Conservation (phyloP, 2,113 vertebrate species). For the Rhadina sibilatrix region DNA sequence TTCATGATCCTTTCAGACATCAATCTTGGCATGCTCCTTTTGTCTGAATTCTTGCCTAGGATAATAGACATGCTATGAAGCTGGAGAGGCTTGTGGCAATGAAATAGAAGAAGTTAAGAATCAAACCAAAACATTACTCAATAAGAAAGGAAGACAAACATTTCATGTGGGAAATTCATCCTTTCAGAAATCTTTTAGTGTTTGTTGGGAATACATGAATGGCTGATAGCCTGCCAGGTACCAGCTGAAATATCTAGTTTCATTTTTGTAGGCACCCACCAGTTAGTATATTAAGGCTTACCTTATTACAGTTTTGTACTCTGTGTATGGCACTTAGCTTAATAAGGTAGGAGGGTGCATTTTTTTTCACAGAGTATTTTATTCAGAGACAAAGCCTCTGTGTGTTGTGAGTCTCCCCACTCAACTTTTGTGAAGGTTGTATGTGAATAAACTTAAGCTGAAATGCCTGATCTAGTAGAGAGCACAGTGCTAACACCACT, state of each 20-base stretch:
- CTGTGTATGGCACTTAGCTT: neutral
- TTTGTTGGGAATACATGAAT: neutral
- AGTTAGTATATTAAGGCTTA: neutral
- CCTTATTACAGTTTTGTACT: neutral
- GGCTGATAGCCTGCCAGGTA: neutral
- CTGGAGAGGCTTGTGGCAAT: neutral
- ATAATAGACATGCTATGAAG: neutral
- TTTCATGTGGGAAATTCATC: neutral
- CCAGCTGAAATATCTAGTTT: neutral
- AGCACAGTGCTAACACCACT: neutral
- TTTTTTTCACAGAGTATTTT: neutral
- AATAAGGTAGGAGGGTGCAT: neutral
- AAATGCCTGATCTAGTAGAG: neutral
- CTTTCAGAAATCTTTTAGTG: neutral
- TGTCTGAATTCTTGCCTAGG: neutral
- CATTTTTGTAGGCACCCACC: neutral
- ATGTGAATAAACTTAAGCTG: neutral
- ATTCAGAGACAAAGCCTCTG: neutral
- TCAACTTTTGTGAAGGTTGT: neutral
- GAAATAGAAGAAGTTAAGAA: neutral
- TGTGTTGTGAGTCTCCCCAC: neutral
- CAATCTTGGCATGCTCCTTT: neutral
- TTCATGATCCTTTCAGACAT: neutral
- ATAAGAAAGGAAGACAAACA: neutral
- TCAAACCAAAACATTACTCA: neutral